Conservation (phyloP, 2,888 invertebrate genomes). For the Ametastegia equiseti region DNA sequence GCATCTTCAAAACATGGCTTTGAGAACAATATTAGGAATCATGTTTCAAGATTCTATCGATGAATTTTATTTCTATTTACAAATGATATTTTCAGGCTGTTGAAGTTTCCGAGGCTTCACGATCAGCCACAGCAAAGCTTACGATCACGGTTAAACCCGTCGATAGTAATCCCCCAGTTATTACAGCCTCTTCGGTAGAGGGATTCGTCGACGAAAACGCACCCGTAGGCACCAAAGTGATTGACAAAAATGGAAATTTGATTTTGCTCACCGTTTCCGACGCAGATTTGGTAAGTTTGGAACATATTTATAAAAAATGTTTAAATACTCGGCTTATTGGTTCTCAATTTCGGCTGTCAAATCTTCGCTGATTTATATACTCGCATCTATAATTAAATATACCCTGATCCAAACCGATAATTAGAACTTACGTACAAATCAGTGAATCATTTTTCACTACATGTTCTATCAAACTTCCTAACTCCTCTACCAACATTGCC, state of each 20-base stretch:
- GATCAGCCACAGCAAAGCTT: slow-evolving; percentile 90
- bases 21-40: background rate
- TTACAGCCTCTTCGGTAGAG: slow-evolving; percentile 84
- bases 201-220: slow-evolving; percentile 93
- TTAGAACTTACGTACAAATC: too few relatives aligned
- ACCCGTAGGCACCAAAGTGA: slow-evolving; percentile 88
- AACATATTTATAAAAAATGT: background rate
- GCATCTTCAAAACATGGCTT: background rate
- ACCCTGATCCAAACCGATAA: too few relatives aligned
- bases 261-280: slow-evolving; percentile 88
- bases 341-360: too few relatives aligned
- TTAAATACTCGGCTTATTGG: background rate
- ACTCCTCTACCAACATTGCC: too few relatives aligned
- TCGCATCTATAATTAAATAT: too few relatives aligned
- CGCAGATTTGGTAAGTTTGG: slow-evolving; percentile 86
- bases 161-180: slow-evolving; percentile 90
- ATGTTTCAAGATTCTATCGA: background rate
- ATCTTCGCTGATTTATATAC: too few relatives aligned
- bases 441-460: too few relatives aligned
- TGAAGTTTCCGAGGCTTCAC: slow-evolving; percentile 87
- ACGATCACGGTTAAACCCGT: slow-evolving; percentile 90
- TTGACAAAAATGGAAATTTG: slow-evolving; percentile 82
- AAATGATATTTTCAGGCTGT: slow-evolving; percentile 81
- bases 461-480: too few relatives aligned
- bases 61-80: background rate